A percentile compares a stretch with the other conserved stretches of the same genome.
phyloP scores from a whole-genome alignment of 2,888 invertebrate species.

The Ischnura elegans region DNA sequence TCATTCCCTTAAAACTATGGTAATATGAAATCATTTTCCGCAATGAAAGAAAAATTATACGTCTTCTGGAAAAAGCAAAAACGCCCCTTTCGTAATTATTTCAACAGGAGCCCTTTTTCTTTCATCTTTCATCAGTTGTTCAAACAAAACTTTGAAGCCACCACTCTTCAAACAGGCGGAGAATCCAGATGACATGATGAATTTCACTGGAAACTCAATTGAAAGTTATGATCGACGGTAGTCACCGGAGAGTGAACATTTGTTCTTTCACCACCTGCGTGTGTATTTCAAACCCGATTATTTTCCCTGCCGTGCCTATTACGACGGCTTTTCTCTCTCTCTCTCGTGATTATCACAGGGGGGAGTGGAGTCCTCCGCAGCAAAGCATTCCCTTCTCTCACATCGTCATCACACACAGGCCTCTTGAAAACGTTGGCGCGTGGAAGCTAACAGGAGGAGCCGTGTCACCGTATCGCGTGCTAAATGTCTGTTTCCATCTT shows the following conservation, averaged over 20 bases:
- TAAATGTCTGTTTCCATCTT: not conserved
- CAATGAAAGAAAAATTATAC: not conserved
- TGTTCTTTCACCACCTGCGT: not conserved
- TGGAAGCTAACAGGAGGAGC: not conserved
- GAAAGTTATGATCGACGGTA: not conserved
- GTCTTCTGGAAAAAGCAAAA: not conserved
- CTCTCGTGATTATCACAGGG: not conserved
- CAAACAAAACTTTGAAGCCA: not conserved
- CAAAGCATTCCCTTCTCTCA: not conserved
- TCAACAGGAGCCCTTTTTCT: not conserved
- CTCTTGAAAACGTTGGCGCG: not conserved
- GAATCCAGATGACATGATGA: not conserved
- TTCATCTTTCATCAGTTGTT: not conserved
- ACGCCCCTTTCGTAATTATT: not conserved
- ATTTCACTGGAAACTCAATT: not conserved
- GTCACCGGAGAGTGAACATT: not conserved
- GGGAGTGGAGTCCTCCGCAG: not conserved
- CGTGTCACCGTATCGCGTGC: constrained; percentile 34
- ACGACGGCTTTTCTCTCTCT: not conserved
- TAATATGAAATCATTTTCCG: too few species aligned
- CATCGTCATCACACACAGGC: not conserved
- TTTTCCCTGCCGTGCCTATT: constrained; percentile 23
- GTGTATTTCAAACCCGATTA: not conserved
- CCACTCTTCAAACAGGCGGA: not conserved
- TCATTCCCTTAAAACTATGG: not conserved